Evolutionary conservation across 2,113 vertebrate species (phyloP), one percentile per base, ranked within the genome.

Genomic region (Todiramphus saurophagus): DNA sequence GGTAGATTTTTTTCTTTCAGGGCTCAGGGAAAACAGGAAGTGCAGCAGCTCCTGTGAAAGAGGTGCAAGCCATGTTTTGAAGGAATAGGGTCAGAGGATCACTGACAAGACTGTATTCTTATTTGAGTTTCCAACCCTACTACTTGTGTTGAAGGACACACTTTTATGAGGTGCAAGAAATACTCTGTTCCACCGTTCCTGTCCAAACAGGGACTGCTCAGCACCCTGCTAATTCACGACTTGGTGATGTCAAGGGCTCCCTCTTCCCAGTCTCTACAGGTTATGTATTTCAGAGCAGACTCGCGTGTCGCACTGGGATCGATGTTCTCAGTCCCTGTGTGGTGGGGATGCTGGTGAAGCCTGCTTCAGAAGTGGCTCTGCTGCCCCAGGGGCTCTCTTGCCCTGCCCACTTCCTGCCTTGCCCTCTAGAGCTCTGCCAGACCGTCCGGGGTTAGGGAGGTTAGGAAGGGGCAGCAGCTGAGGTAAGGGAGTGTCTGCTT

Each of bases 401-500:
- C 21, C 76, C 46, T 59, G 39, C n/a, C 69, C 17, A 7, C 51
- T 53, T 48, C 48, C 74, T 28, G 51, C 87, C 17, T 12, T 85
- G 93, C 66, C 50, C 84, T 80, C 28, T 9, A 13, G 55, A 80
- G 78, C 82, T 68, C 72, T 24, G 12, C 59, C 39, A 76, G 77
- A 63, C 75, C 28, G 11, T 5, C 64, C 16, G 19, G 89, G 78
- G 55, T 37, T 7, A 43, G 43, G 43, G 15, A 43, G 43, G 43
- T 43, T 16, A 10, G n/a, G 16, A 50, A 31, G 79, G 80, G 76
- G 64, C 13, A 73, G 87, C 50, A 2, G 80, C 1, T 44, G 68
- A 66, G 87, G 67, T 64, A 18, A 89, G 92, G 93, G 88, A 91
- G 93, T 90, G 91, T 83, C 87, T 67, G 81, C 75, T 31, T 31